Evolutionary conservation across 2,888 invertebrate species (phyloP), one percentile per base, ranked within the genome.

Genomic region (Osmoderma eremita): DNA sequence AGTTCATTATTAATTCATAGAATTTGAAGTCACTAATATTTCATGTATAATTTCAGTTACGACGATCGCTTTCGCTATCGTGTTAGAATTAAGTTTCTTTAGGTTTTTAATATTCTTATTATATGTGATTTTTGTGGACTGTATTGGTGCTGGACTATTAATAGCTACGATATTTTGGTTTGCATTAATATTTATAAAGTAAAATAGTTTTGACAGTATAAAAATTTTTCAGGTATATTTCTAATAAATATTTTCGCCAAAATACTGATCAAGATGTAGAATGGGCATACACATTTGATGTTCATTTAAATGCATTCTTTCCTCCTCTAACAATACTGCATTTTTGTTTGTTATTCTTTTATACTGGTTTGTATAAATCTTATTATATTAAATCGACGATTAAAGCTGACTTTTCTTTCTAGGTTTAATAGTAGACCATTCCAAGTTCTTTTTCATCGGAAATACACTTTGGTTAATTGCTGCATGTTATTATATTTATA

Each of bases 261-360:
- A 85, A 85, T 80, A 70, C 87, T 80, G 88, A 88, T 42, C 89
- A 90, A 76, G 92, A 92, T 81, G 95, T 98, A 74, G 98, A 99
- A 83, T 99, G 98, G 98, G 98, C 95, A 3, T 99, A 97, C 83
- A 92, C 96, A 15, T 99, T 99, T 83, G 98, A 99, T 82, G 95
- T 99, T 3, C 98, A 99, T 84, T 88, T 99, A 75, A 99, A 99
- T 84, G 98, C 98, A 2, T 96, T 97, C 83, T 98, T 98, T 83
- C 98, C 98, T n/a, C 91, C 97, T 1, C 86, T 98, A 13, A 91
- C 97, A 71, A 88, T 98, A 74, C 86, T 99, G 65, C 98, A 99
- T 81, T 92, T 95, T 75, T 88, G 98, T 75, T 94, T 97, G 80
- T 87, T 98, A 63, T 88, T 97, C 74, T 89, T 98, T 70, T 96